Conservation (phyloP, 2,888 invertebrate species). For the Apodemia zela region DNA sequence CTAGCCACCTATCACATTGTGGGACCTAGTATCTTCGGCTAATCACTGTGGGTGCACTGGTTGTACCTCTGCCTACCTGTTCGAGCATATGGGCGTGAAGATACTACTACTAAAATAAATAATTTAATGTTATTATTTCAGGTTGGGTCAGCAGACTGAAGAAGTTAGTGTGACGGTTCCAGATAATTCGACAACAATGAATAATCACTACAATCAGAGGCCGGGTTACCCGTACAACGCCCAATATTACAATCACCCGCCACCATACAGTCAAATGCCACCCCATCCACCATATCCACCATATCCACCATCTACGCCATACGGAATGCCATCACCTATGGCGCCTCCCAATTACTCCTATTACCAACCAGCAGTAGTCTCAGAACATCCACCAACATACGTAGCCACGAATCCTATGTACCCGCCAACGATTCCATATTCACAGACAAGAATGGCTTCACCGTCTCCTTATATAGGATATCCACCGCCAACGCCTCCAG, state of each 20-base stretch:
- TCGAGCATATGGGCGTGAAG: too few species aligned
- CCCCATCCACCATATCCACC: constrained; percentile 55
- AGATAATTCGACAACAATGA: constrained; percentile 57
- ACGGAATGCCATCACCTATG: constrained; percentile 50
- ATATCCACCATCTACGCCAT: constrained; percentile 34
- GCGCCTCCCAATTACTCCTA: constrained; percentile 39
- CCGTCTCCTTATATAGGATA: constrained; percentile 55
- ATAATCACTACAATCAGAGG: constrained; percentile 63
- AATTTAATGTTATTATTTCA: constrained; percentile 40
- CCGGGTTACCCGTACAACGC: constrained; percentile 46
- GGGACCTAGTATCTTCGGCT: too few species aligned
- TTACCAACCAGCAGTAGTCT: constrained; percentile 47
- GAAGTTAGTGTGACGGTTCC: constrained; percentile 49
- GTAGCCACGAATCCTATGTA: constrained; percentile 35
- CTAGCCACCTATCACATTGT: too few species aligned
- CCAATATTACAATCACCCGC: constrained; percentile 52
- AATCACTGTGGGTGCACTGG: too few species aligned
- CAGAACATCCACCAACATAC: constrained; percentile 45
- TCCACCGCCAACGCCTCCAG: constrained; percentile 37
- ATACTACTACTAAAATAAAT: constrained; percentile 28
- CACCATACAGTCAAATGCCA: constrained; percentile 48
- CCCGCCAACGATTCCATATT: constrained; percentile 37
- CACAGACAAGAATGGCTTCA: constrained; percentile 62
- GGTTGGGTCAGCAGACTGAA: constrained; percentile 67
- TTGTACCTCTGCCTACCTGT: too few species aligned